Conservation (phyloP, 1,140 invertebrate species). For the Trichonephila clavipes region DNA sequence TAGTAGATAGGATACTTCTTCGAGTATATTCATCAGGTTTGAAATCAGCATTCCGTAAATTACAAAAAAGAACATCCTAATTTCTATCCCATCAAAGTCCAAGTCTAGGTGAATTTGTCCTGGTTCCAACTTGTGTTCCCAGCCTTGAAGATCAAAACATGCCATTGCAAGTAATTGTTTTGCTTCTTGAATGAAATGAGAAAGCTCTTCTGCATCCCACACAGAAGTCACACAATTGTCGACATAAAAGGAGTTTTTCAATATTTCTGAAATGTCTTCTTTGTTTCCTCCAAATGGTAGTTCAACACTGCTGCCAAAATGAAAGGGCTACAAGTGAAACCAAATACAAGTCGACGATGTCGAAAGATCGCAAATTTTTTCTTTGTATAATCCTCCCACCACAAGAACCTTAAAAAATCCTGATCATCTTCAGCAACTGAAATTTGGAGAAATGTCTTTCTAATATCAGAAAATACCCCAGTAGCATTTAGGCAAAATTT, state of each 20-base stretch:
- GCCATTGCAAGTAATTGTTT: not conserved
- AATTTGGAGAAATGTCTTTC: not conserved
- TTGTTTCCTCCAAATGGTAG: conserved; percentile 2
- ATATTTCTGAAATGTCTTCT: not conserved
- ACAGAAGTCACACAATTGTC: conserved; percentile 14
- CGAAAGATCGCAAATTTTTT: conserved; percentile 10
- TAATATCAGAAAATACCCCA: conserved; percentile 8
- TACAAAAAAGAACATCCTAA: no score
- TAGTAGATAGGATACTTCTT: no score
- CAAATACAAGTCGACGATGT: conserved; percentile 38
- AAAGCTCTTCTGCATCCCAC: not conserved
- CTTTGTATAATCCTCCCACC: not conserved
- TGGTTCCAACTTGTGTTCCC: not conserved
- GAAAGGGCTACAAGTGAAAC: conserved; percentile 33
- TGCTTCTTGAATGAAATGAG: not conserved
- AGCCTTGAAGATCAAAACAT: no score
- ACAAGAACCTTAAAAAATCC: not conserved
- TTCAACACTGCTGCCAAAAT: not conserved
- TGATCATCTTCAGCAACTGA: not conserved
- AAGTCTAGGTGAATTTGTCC: not conserved
- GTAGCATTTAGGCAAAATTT: not conserved
- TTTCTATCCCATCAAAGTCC: not conserved
- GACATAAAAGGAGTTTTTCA: conserved; percentile 19
- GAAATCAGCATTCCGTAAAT: no score
- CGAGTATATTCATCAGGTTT: no score